phyloP scores from a whole-genome alignment of 30 jellyfish, hydroid and myxozoan species.

The Haliclystus octoradiatus region DNA sequence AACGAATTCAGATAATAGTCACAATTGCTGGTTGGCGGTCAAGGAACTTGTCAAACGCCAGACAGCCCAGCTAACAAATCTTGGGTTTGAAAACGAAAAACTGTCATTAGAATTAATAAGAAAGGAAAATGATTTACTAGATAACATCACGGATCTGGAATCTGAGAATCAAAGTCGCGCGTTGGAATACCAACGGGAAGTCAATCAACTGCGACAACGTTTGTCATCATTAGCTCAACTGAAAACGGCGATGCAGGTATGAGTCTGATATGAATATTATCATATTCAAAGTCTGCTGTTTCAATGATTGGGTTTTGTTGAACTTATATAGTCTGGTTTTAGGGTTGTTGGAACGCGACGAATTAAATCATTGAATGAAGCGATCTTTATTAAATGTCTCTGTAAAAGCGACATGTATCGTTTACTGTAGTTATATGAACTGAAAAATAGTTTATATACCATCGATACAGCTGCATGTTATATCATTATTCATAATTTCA shows the following conservation, averaged over 20 bases:
- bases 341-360: no score
- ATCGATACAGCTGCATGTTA: no score
- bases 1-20: not conserved
- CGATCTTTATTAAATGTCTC: no score
- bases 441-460: no score
- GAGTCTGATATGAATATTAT: no score
- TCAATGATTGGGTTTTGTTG: no score
- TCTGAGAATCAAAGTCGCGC: slow-evolving; percentile 46
- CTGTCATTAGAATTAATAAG: slow-evolving; percentile 57
- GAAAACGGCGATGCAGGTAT: not conserved
- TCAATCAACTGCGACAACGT: slow-evolving; percentile 58
- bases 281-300: no score
- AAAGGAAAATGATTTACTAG: slow-evolving; percentile 71
- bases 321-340: no score
- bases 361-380: no score
- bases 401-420: no score
- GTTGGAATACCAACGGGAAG: slow-evolving; percentile 57
- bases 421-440: no score
- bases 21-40: not conserved
- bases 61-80: slow-evolving; percentile 41
- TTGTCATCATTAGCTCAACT: slow-evolving; percentile 24
- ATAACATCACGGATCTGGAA: slow-evolving; percentile 56
- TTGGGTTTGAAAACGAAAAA: slow-evolving; percentile 76
- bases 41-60: slow-evolving; percentile 39
- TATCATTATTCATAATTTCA: no score